phyloP scores from a whole-genome alignment of 2,113 vertebrate species.

The Danio rerio region GRCz12tu NC_133181.1:57704501-57705000 shows the following conservation, averaged over 20 bases:
- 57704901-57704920: too few relatives aligned
- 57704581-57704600: constrained; percentile 37
- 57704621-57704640: constrained; percentile 29
- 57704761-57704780: too few relatives aligned
- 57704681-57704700: constrained; percentile 95
- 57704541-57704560: constrained; percentile 40
- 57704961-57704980: too few relatives aligned
- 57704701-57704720: constrained; percentile 90
- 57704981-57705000: too few relatives aligned
- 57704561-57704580: constrained; percentile 27
- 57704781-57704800: too few relatives aligned
- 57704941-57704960: too few relatives aligned
- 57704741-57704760: not conserved
- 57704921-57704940: too few relatives aligned
- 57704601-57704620: not conserved
- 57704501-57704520: constrained; percentile 49
- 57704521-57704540: constrained; percentile 54
- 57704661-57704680: constrained; percentile 97
- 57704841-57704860: too few relatives aligned
- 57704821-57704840: too few relatives aligned
- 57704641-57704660: constrained; percentile 88
- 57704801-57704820: too few relatives aligned
- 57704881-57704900: too few relatives aligned
- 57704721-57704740: constrained; percentile 90
- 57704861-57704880: too few relatives aligned